Base-by-base conservation (phyloP, 2,113 vertebrate species). In the Nothocercus nigrocapillus region DNA sequence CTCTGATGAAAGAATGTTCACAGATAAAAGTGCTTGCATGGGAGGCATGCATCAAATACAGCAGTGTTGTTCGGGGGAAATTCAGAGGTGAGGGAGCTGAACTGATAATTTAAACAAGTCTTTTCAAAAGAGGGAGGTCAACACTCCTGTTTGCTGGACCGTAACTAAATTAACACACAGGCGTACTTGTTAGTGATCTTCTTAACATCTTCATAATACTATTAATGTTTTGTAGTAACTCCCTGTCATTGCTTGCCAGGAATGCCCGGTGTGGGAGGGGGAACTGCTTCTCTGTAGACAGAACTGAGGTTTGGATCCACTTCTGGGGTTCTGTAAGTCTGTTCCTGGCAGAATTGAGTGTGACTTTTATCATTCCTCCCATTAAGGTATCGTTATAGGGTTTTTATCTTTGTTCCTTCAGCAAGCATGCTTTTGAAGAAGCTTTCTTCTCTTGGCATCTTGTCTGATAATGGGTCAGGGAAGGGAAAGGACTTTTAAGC, bases 361-460 rank as follows among this genome's bases (percentile, higher is more conserved):
- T 95, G 93, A 95, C 96, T 95, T 84, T 95, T 96, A 97, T 97
- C 88, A 81, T 91, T 95, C 93, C 80, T 94, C 59, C 96, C 96
- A 93, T 97, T 97, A 97, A 97, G 97, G 96, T 97, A 94, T 86
- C 97, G 17, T 92, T 96, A 16, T 53, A 90, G 88, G 88, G 95
- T 95, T 68, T 95, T 97, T 98, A 98, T 97, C 97, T 97, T 93
- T 81, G 70, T 87, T 97, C 94, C 92, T 97, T 95, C 82, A 86
- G 72, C 95, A 97, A 92, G 88, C 81, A 92, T 95, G 95, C 83
- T 95, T 98, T 97, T 96, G 94, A 96, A 96, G 90, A 86, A 94
- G 88, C 82, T 85, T 95, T 97, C 89, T 85, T 76, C 45, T 82
- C 68, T 93, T 95, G 91, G 93, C 95, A 94, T 80, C 94, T 95